phyloP scores from a whole-genome alignment of 2,888 invertebrate genomes.

The Himalopsyche kuldschensis region DNA sequence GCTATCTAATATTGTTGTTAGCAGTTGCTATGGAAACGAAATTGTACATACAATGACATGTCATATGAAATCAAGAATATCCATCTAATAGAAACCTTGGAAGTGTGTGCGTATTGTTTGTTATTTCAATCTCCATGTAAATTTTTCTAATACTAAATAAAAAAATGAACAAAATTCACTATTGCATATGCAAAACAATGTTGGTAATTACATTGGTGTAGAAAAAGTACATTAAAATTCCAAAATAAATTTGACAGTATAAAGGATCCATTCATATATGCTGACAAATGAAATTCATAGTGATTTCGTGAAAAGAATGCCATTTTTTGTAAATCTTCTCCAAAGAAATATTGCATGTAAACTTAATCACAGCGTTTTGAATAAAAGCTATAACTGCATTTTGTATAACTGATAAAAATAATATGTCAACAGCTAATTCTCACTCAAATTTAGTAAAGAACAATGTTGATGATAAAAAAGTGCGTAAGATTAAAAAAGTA shows the following conservation, averaged over 20 bases:
- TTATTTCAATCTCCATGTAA: neutral
- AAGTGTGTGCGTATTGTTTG: neutral
- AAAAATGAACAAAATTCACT: too few species aligned
- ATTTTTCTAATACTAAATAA: too few species aligned
- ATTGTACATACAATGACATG: neutral
- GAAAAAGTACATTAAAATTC: neutral
- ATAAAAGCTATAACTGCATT: neutral
- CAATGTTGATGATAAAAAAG: neutral
- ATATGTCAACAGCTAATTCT: neutral
- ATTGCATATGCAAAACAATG: too few species aligned
- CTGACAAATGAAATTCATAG: neutral
- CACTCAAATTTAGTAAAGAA: neutral
- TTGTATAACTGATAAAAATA: neutral
- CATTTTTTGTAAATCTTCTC: neutral
- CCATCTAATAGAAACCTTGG: neutral
- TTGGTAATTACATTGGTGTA: too few species aligned
- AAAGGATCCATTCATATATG: too few species aligned
- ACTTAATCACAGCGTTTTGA: neutral
- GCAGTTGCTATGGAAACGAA: neutral
- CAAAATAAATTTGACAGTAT: too few species aligned
- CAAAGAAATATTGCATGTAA: too few species aligned
- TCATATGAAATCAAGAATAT: neutral
- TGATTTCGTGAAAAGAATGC: neutral
- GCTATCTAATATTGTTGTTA: neutral
- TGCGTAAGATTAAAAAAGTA: neutral